Percentiles rank a stretch among this genome's conserved stretches.
These are phyloP conservation scores for Lagopus leucura DNA, from an alignment of 2,113 vertebrate genomes.

Conservation along the genomic window DNA sequence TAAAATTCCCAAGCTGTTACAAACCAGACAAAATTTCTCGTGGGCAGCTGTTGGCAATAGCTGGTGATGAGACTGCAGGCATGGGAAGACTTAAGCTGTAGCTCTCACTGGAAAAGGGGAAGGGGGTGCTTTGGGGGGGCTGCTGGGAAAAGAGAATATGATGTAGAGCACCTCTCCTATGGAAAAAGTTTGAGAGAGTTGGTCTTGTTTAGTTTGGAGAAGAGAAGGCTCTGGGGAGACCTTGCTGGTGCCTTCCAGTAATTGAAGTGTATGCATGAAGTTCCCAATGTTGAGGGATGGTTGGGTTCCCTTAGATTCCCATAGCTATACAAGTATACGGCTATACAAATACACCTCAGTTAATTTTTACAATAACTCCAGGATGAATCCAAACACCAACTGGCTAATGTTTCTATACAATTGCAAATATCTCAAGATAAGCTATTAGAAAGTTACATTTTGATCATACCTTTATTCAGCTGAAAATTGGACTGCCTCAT, in stretches of 20 bases:
- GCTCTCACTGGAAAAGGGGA: background rate
- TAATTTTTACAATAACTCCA: background rate
- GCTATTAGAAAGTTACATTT: background rate
- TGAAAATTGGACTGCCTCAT: background rate
- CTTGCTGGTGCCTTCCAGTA: too few relatives aligned
- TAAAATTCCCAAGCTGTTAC: background rate
- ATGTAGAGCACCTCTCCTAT: too few relatives aligned
- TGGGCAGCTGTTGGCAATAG: background rate
- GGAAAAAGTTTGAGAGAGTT: too few relatives aligned
- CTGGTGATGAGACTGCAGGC: background rate
- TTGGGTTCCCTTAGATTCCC: background rate
- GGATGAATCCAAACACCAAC: fast-evolving
- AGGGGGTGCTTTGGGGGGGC: background rate
- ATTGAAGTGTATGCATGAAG: fast-evolving
- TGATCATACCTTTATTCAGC: background rate
- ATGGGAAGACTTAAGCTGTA: fast-evolving
- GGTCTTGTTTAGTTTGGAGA: too few relatives aligned
- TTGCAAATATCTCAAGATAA: background rate
- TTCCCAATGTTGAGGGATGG: background rate
- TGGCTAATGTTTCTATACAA: background rate
- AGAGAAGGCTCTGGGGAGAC: too few relatives aligned
- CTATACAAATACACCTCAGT: background rate
- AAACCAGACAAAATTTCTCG: fast-evolving
- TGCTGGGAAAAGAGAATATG: fast-evolving
- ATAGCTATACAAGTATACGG: background rate